Percentiles rank a stretch among this genome's conserved stretches.
phyloP scores from a whole-genome alignment of 2,113 vertebrate species.

The Thomomys bottae region DNA sequence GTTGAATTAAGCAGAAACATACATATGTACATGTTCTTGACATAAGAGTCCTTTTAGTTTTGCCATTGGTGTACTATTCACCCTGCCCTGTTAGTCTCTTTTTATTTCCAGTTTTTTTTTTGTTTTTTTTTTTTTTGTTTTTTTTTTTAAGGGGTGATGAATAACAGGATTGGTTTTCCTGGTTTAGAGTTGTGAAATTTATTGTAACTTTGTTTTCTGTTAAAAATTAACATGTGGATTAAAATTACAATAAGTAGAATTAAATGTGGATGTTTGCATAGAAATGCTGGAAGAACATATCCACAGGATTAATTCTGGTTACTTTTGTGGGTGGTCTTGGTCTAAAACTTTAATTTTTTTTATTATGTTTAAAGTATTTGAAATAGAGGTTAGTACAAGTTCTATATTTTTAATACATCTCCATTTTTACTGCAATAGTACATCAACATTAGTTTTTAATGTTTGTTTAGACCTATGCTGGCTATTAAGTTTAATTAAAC shows the following conservation, averaged over 20 bases:
- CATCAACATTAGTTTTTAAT: not conserved
- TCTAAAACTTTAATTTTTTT: not conserved
- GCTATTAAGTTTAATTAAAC: not conserved
- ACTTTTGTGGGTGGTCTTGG: not conserved
- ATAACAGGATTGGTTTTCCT: not conserved
- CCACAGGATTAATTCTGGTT: not conserved
- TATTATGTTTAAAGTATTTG: not conserved
- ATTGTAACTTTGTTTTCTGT: not conserved
- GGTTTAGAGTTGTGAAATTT: not conserved
- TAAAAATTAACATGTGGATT: not conserved
- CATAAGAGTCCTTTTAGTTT: not conserved
- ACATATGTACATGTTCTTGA: not conserved
- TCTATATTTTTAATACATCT: not conserved
- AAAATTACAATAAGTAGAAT: no score
- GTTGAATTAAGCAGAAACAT: not conserved
- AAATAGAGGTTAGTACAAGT: not conserved
- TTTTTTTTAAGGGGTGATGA: not conserved
- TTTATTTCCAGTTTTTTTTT: constrained; percentile 12
- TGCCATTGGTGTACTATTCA: not conserved
- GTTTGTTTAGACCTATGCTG: not conserved
- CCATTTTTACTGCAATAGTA: not conserved
- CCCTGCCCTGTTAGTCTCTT: not conserved
- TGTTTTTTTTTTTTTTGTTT: no score
- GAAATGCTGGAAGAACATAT: not conserved
- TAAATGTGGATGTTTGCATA: not conserved